Conservation (phyloP, 2,888 invertebrate species). For the Oxycera nigricornis region DNA sequence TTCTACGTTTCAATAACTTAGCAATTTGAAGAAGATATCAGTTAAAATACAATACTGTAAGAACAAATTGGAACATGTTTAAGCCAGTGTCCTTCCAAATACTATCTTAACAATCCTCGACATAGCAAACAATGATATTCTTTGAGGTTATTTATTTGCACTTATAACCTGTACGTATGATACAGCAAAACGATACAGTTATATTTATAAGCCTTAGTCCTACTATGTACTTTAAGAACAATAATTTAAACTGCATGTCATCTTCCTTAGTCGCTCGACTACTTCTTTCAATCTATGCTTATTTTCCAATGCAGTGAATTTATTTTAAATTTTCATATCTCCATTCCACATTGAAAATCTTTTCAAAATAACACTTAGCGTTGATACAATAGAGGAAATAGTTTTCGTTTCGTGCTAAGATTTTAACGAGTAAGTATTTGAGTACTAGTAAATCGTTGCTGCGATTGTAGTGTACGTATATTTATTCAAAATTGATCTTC, state of each 20-base stretch:
- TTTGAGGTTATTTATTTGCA: not conserved
- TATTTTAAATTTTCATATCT: not conserved
- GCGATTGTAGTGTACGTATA: conserved; percentile 30
- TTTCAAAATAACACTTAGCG: not conserved
- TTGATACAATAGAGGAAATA: not conserved
- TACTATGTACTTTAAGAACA: conserved; percentile 29
- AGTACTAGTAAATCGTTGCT: not conserved
- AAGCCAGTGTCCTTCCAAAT: too few species aligned
- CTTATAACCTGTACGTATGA: conserved; percentile 44
- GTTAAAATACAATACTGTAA: too few species aligned
- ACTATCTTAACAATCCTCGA: too few species aligned
- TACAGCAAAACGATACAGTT: conserved; percentile 45
- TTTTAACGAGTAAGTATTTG: conserved; percentile 19
- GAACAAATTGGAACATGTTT: too few species aligned
- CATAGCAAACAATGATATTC: not conserved
- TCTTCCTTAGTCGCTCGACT: not conserved
- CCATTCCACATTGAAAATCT: not conserved
- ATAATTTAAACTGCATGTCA: conserved; percentile 18
- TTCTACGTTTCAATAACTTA: too few species aligned
- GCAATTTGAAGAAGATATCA: too few species aligned
- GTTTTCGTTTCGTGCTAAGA: conserved; percentile 20
- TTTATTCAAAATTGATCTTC: conserved; percentile 12
- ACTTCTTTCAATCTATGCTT: not conserved
- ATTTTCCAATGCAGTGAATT: not conserved
- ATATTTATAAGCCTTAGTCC: conserved; percentile 45